Base-by-base conservation (phyloP, 1,140 invertebrate genomes). In the Dinoponera quadriceps region DNA sequence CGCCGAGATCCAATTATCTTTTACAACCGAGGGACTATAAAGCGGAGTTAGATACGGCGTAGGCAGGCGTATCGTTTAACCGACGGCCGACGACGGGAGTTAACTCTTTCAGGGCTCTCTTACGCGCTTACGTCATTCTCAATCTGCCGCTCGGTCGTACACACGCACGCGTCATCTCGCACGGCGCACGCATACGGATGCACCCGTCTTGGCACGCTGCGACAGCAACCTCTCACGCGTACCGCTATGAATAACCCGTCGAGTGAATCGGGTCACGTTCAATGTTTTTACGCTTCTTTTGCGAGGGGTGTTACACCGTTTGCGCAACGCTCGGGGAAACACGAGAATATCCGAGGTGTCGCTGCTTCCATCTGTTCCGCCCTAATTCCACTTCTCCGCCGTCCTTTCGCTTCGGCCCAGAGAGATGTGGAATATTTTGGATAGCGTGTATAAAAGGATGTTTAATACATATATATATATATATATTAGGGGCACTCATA, bases 261-360 rank as follows among this genome's bases (percentile, higher is more conserved):
- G 27, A 68, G 69, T 72, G 57, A 88, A 88, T 60, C 85, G 49
- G 86, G 86, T 88, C 86, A 88, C 83, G 86, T 88, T 88, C 86
- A 88, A 87, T 87, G 86, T 55, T 87, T 85, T 66, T 77, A 57
- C n/a, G 49, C 38, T 57, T 81, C 78, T 88, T 84, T 60, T 29
- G 14, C 38, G 54, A 3, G 68, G 33, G 18, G 20, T 48, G 63
- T 69, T 57, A 69, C 57, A 57, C 49, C 38, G 49, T 57, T 74
- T 75, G 60, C 81, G 81, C 38, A 83, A 83, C 60, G 60, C 22
- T 82, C 48, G 25, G 63, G 33, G 18, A 0, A 69, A 18, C 33
- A 57, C 51, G 22, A 57, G 33, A 69, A 80, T 69, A 80, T 69
- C 51, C 22, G 11, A 55, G 38, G 20, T 38, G 18, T 29, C 11